phyloP scores from a whole-genome alignment of 2,888 invertebrate genomes.

The Unio pictorum region DNA sequence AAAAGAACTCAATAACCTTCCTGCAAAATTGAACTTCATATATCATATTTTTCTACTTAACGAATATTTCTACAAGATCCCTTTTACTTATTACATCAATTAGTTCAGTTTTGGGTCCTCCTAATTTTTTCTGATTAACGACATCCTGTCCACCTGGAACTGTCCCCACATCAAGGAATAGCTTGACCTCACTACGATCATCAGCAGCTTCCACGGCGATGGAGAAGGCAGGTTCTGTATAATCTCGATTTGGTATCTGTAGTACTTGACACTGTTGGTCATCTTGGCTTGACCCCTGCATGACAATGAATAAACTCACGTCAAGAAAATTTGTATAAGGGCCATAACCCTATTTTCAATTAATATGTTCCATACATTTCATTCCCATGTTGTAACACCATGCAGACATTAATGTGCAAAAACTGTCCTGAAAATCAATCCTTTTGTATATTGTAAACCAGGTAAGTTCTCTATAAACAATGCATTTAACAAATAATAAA shows the following conservation, averaged over 20 bases:
- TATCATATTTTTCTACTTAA: background rate
- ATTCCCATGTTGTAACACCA: too few species aligned
- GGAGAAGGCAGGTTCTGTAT: conserved; percentile 42
- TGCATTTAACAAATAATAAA: too few species aligned
- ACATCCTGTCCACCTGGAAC: conserved; percentile 31
- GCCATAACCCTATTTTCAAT: too few species aligned
- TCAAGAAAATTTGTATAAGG: too few species aligned
- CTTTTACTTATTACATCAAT: conserved; percentile 18
- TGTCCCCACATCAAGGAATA: conserved; percentile 31
- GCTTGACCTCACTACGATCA: conserved; percentile 32
- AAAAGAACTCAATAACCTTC: too few species aligned
- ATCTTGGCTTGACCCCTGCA: conserved; percentile 2
- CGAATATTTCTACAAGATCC: background rate
- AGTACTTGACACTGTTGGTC: conserved; percentile 20
- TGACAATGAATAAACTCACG: background rate
- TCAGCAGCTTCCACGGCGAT: conserved; percentile 33
- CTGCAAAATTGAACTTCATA: too few species aligned
- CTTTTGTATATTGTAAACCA: too few species aligned
- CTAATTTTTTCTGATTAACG: conserved; percentile 17
- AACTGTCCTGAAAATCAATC: too few species aligned
- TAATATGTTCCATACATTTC: too few species aligned
- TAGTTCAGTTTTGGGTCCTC: conserved; percentile 30
- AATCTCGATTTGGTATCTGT: conserved; percentile 37
- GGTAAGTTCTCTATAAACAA: too few species aligned
- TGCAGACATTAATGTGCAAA: too few species aligned